Evolutionary conservation across 2,797 vertebrate species (phyloP).

Genomic region (Mormyrops boulengeri): DNA sequence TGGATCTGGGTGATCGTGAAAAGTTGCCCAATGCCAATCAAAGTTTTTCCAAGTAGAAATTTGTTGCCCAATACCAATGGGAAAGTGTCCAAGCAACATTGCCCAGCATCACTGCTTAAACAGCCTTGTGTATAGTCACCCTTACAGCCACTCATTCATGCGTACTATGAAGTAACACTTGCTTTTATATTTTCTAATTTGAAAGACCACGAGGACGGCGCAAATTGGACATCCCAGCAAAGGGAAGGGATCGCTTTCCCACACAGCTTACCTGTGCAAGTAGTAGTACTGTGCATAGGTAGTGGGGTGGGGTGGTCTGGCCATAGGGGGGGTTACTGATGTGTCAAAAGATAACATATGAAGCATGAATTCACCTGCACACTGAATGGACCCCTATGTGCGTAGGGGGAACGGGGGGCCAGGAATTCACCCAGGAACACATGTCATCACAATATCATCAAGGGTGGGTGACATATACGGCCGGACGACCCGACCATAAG

Average conservation of each 20-base stretch:
- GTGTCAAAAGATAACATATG: not conserved
- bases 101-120: not conserved
- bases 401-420: not conserved
- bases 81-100: not conserved
- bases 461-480: not conserved
- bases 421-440: not conserved
- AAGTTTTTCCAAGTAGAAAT: no score
- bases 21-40: not conserved
- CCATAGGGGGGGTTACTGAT: not conserved
- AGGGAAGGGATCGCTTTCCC: not conserved
- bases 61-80: not conserved
- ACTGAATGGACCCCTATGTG: not conserved
- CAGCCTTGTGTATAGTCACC: not conserved
- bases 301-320: not conserved
- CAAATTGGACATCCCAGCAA: not conserved
- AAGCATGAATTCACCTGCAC: not conserved
- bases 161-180: not conserved
- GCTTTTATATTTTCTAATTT: not conserved
- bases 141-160: not conserved
- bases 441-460: constrained; percentile 7
- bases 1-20: not conserved
- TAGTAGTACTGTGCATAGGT: not conserved
- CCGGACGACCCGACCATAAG: not conserved
- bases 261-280: not conserved
- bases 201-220: not conserved